Evolutionary conservation across 2,797 vertebrate species (phyloP).

Genomic region (Hirundo rustica): DNA sequence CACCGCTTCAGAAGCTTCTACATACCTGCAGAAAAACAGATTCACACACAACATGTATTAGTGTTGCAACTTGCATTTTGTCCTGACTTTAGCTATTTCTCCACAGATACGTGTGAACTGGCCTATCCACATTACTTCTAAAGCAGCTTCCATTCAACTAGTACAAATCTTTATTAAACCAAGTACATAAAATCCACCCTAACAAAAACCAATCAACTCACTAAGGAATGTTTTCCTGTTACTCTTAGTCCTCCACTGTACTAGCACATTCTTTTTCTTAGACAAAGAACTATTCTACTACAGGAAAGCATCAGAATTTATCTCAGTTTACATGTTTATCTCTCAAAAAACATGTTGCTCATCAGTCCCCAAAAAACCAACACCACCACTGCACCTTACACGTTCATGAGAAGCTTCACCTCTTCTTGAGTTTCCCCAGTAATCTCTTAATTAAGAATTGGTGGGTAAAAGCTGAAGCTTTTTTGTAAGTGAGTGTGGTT

Average conservation of each 20-base stretch:
- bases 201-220: not conserved
- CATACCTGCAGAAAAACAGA: conserved; percentile 80
- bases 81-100: not conserved
- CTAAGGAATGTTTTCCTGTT: not conserved
- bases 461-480: not conserved
- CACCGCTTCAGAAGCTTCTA: conserved; percentile 82
- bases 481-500: not conserved
- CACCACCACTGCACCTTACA: not conserved
- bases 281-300: not conserved
- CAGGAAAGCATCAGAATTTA: not conserved
- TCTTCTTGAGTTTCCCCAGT: not conserved
- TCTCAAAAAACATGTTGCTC: not conserved
- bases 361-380: not conserved
- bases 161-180: not conserved
- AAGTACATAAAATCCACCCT: not conserved
- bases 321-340: not conserved
- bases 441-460: not conserved
- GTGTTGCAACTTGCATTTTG: not conserved
- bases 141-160: not conserved
- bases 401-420: accelerated
- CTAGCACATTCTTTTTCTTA: not conserved
- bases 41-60: not conserved
- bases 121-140: not conserved
- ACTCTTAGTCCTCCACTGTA: not conserved
- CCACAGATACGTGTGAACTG: not conserved